Conservation (phyloP, 2,888 invertebrate genomes). For the Mythimna lalbum region DNA sequence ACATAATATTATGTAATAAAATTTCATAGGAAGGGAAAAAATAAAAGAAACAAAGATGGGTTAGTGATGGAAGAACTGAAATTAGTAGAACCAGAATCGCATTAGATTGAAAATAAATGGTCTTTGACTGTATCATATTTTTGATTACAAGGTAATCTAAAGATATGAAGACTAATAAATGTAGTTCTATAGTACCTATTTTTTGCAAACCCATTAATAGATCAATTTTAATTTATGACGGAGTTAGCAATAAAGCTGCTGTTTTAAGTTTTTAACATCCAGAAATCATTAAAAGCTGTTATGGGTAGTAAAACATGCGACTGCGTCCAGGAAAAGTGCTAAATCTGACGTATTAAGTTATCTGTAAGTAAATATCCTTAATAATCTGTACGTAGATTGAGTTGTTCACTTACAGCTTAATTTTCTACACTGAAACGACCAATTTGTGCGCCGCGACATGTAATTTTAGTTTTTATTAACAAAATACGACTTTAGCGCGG, state of each 20-base stretch:
- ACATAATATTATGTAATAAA: no score
- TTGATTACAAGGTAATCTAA: no score
- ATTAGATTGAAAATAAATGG: no score
- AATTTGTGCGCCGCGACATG: constrained; percentile 60
- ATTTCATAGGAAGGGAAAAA: no score
- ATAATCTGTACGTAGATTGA: constrained; percentile 71
- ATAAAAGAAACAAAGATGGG: no score
- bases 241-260: constrained; percentile 61
- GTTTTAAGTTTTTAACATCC: constrained; percentile 66
- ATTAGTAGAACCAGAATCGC: no score
- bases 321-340: constrained; percentile 70
- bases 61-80: no score
- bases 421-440: constrained; percentile 67
- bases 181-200: background rate
- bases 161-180: background rate
- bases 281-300: constrained; percentile 74
- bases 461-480: constrained; percentile 64
- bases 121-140: no score
- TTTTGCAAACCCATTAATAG: constrained; percentile 26
- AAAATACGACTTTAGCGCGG: constrained; percentile 47
- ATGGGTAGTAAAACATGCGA: constrained; percentile 74
- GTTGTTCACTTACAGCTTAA: constrained; percentile 66
- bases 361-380: constrained; percentile 75
- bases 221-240: constrained; percentile 70
- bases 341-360: constrained; percentile 79